Evolutionary conservation across 1,140 invertebrate species (phyloP).

Genomic region (Tetramorium alpestre): DNA sequence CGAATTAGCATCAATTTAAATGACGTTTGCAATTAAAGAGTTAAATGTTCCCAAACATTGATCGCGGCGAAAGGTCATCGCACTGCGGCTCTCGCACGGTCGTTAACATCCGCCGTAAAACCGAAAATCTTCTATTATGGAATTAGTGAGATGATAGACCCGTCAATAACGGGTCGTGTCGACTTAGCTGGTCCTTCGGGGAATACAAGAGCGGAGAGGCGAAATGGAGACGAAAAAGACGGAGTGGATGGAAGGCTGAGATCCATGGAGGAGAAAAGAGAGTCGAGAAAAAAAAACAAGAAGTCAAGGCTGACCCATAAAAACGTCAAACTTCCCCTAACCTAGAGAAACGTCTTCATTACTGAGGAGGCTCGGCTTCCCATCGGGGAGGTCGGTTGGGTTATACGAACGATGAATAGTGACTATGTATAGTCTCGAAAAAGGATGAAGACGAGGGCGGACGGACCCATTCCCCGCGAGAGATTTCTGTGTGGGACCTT

Average conservation of each 20-base stretch:
- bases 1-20: background rate
- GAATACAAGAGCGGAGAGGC: conserved; percentile 69
- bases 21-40: background rate
- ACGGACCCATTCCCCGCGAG: conserved; percentile 67
- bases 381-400: conserved; percentile 78
- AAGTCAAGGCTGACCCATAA: conserved; percentile 83
- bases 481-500: conserved; percentile 74
- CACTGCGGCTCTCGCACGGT: conserved; percentile 66
- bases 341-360: conserved; percentile 86
- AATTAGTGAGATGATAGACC: conserved; percentile 85
- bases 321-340: conserved; percentile 86
- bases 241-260: conserved; percentile 26
- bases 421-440: conserved; percentile 76
- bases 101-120: conserved; percentile 79
- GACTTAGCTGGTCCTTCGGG: conserved; percentile 75
- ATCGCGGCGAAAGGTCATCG: conserved; percentile 73
- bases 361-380: conserved; percentile 78
- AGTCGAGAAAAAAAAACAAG: conserved; percentile 76
- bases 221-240: conserved; percentile 60
- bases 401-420: conserved; percentile 76
- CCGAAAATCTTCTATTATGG: conserved; percentile 82
- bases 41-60: conserved; percentile 19
- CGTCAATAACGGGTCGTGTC: conserved; percentile 79
- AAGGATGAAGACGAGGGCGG: conserved; percentile 69
- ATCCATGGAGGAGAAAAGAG: conserved; percentile 51